Base-by-base conservation (phyloP, 2,113 vertebrate species). In the Chloebia gouldiae region DNA sequence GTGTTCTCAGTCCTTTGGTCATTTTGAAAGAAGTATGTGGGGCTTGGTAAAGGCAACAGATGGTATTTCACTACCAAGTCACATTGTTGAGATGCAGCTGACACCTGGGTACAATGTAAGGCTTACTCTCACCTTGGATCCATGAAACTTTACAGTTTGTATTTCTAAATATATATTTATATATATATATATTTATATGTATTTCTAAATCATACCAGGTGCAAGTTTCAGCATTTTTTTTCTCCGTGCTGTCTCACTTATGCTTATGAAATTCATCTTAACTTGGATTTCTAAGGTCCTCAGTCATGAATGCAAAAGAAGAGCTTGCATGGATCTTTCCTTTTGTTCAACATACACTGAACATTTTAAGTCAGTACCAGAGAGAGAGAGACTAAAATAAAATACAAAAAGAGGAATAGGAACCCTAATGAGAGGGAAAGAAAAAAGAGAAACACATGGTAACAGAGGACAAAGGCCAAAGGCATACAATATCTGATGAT, bases 401-500 rank as follows among this genome's bases (percentile, higher is more conserved):
- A 65, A 59, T 47, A 0, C 19, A 42, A 81, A 68, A 37, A 25
- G 7, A 94, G 13, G 13, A 80, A 33, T 4, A 76, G 13, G 9
- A 86, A 39, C 4, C 18, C 10, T 28, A 54, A 60, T 72, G 13
- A 51, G 5, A 2, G 4, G 3, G 15, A 30, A 68, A 59, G 22
- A 76, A 83, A 44, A n/a, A 68, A 66, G 54, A 80, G 18, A 45
- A 54, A 57, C 22, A 56, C 2, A 6, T 40, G 3, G 6, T 60
- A 82, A 18, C 5, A 66, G 44, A 64, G 42, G 16, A 91, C 51
- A 13, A 54, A 63, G 60, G 69, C 12, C 21, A 78, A 91, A 88
- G 53, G 31, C 37, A 47, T 54, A 13, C 8, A 49, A 2, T 0
- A 0, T 49, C n/a, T 40, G n/a, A 53, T 56, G n/a, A 24, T 9